Evolutionary conservation across 2,113 vertebrate genomes (phyloP).

Genomic region (Aspidoscelis tigris): DNA sequence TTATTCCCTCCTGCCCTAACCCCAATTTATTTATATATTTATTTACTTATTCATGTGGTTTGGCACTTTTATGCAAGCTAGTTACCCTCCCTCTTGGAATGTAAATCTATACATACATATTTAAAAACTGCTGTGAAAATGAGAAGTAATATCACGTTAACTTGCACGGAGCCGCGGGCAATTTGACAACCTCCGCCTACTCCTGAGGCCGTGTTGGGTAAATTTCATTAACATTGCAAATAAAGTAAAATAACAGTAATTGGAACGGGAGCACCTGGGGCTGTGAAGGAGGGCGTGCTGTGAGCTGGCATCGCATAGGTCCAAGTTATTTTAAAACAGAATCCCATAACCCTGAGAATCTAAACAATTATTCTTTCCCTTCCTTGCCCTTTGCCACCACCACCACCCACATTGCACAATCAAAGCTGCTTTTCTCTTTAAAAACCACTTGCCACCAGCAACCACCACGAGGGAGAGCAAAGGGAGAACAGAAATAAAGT

Average conservation of each 20-base stretch:
- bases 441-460: not conserved
- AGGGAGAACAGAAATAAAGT: slow-evolving; percentile 24
- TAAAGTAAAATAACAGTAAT: not conserved
- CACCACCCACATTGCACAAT: not conserved
- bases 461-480: slow-evolving; percentile 20
- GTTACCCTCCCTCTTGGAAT: too few species aligned
- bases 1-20: too few species aligned
- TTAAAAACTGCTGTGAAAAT: not conserved
- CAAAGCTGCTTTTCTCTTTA: not conserved
- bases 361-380: not conserved
- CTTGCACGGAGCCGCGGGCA: slow-evolving; percentile 20
- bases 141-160: slow-evolving; percentile 46
- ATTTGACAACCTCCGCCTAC: slow-evolving; percentile 38
- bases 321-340: slow-evolving; percentile 8
- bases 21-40: too few species aligned
- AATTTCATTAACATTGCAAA: slow-evolving; percentile 52
- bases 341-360: not conserved
- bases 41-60: not conserved
- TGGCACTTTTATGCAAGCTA: not conserved
- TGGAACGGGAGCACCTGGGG: not conserved
- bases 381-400: not conserved
- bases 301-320: not conserved
- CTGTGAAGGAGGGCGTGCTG: not conserved
- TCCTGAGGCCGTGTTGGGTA: slow-evolving; percentile 18
- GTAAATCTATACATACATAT: too few species aligned